Conservation (phyloP, 2,113 vertebrate species). For the Noturus placidus region DNA sequence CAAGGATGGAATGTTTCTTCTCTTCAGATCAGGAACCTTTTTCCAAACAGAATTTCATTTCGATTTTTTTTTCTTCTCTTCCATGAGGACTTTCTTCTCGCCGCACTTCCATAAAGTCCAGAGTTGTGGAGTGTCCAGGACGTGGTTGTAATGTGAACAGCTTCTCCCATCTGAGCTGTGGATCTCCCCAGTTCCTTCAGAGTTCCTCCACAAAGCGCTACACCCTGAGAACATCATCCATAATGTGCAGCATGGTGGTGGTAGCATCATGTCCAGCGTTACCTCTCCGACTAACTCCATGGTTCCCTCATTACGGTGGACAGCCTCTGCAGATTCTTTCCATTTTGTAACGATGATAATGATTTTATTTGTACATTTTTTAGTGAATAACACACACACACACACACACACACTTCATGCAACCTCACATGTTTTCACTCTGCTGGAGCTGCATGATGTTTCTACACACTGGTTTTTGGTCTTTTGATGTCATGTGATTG, state of each 20-base stretch:
- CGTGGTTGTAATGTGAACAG: background rate
- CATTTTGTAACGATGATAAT: background rate
- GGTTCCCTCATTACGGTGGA: background rate
- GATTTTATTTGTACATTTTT: background rate
- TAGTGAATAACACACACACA: conserved; percentile 1
- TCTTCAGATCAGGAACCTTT: too few relatives aligned
- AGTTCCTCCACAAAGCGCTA: background rate
- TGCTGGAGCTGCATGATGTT: background rate
- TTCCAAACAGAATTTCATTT: too few relatives aligned
- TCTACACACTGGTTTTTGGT: background rate
- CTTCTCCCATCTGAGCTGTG: too few relatives aligned
- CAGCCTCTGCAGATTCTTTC: background rate
- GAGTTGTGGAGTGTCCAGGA: background rate
- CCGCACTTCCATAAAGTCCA: too few relatives aligned
- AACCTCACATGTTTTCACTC: background rate
- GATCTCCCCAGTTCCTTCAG: too few relatives aligned
- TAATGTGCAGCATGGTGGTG: background rate
- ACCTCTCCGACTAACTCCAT: background rate
- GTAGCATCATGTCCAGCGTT: background rate
- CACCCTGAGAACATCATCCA: background rate
- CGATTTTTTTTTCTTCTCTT: too few relatives aligned
- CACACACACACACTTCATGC: conserved; percentile 26
- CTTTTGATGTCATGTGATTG: background rate
- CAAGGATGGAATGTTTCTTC: too few relatives aligned
- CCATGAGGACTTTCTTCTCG: too few relatives aligned